Conservation (phyloP, 2,113 vertebrate genomes). For the Montifringilla adamsi region DNA sequence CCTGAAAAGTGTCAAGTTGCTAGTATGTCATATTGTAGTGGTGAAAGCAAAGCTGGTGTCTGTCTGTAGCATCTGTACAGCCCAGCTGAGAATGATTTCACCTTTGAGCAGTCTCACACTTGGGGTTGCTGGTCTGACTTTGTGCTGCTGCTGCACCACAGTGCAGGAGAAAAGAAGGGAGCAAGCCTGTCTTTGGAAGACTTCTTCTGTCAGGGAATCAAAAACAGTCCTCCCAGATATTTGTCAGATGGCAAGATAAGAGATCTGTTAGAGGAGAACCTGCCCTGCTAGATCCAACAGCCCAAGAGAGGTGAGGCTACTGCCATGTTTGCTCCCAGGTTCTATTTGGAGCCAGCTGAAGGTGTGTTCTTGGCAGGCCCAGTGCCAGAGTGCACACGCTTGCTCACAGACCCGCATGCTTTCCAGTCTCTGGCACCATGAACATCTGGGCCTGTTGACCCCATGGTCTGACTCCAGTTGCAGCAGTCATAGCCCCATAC, state of each 20-base stretch:
- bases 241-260: not conserved
- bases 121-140: not conserved
- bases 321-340: not conserved
- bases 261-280: not conserved
- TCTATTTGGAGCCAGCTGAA: not conserved
- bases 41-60: not conserved
- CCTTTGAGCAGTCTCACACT: not conserved
- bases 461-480: not conserved
- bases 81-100: not conserved
- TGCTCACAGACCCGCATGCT: fast-evolving
- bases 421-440: not conserved
- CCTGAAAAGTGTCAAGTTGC: not conserved
- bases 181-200: not conserved
- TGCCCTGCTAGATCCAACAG: not conserved
- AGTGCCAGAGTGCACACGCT: not conserved
- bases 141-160: not conserved
- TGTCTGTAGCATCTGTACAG: not conserved
- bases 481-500: not conserved
- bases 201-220: not conserved
- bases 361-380: not conserved
- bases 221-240: not conserved
- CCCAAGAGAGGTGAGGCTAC: not conserved
- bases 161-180: not conserved
- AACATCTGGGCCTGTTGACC: not conserved
- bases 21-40: not conserved